A percentile compares a stretch with the other conserved stretches of the same genome.
phyloP scores from a whole-genome alignment of 2,888 invertebrate species.

The Tiliacea aurago region DNA sequence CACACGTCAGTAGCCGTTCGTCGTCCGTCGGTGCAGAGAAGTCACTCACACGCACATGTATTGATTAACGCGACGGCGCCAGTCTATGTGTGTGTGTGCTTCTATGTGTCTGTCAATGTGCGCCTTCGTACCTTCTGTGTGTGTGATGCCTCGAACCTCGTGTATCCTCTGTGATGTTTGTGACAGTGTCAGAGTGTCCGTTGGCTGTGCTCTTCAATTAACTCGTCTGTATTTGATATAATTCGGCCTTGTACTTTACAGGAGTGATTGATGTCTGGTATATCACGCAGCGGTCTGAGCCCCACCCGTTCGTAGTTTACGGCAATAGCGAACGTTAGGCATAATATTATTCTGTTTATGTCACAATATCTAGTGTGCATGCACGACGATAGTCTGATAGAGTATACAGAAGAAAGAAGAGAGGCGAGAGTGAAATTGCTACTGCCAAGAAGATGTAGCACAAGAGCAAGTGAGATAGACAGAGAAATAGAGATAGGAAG shows the following conservation, averaged over 20 bases:
- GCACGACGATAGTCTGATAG: conserved; percentile 89
- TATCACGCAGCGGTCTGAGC: conserved; percentile 84
- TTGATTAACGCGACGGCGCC: conserved; percentile 91
- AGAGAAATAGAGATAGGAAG: conserved; percentile 88
- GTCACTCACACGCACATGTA: conserved; percentile 93
- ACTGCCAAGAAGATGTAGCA: conserved; percentile 89
- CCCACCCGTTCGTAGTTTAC: conserved; percentile 80
- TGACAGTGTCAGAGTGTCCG: conserved; percentile 85
- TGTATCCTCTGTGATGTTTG: conserved; percentile 88
- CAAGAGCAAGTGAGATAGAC: conserved; percentile 88
- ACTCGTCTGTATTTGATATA: conserved; percentile 80
- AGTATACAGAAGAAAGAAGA: conserved; percentile 89
- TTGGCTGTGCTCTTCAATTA: conserved; percentile 82
- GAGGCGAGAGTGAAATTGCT: conserved; percentile 87
- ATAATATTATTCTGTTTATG: conserved; percentile 88
- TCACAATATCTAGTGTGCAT: conserved; percentile 91
- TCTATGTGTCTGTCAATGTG: conserved; percentile 82
- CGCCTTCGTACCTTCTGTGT: conserved; percentile 80
- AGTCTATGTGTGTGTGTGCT: conserved; percentile 87
- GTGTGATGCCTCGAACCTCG: conserved; percentile 84
- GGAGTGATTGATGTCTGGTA: conserved; percentile 79
- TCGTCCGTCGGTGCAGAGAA: conserved; percentile 79
- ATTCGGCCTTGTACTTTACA: conserved; percentile 79
- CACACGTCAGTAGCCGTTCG: conserved; percentile 65
- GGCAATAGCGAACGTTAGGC: conserved; percentile 88